Base-by-base conservation (phyloP, 2,888 invertebrate species). In the Ypsolopha sequella region DNA sequence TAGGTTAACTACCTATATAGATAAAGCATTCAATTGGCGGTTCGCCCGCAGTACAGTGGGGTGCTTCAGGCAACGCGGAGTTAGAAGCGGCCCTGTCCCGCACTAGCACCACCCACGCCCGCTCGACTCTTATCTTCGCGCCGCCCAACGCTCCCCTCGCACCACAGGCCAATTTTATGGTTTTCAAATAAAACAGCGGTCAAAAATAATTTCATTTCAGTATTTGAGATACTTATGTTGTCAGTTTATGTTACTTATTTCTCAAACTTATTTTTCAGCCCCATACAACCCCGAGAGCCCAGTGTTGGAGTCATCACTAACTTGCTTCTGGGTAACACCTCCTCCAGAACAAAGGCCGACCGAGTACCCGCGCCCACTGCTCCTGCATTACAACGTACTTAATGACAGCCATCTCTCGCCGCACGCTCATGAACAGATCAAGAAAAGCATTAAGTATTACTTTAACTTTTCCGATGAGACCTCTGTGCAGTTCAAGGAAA, bases 281-380 rank as follows among this genome's bases (percentile, higher is more conserved):
- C 95, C 96, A 0, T 95, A 95, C 66, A 93, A 93, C 66, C 91
- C 91, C 53, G 94, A 94, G 68, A 93, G 92, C 65, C 90, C 91
- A 51, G 93, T 93, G 33, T 76, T 94, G 58, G 95, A 95, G 66
- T 96, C 96, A 0, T 92, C 92, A 46, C 88, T 95, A 10, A 92
- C 94, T 55, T 92, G 95, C 52, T 98, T 95, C 76, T 98, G 98
- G 97, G 96, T 97, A 4, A 91, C 95, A 86, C 97, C 98, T n/a
- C 97, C 98, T 2, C 94, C 95, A 44, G 98, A 98, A 85, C 94
- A 93, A 66, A 91, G 95, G 61, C 95, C 96, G 8, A 92, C 94
- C 51, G 97, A 97, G 76, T 96, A 97, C 75, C 97, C 97, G 0
- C 91, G 96, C 45, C 98, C 98, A 0, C 93, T 98, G 91, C 87